These are phyloP conservation scores for Periophthalmus modestus DNA, from an alignment of 2,113 vertebrate genomes.

Conservation along the genomic window DNA sequence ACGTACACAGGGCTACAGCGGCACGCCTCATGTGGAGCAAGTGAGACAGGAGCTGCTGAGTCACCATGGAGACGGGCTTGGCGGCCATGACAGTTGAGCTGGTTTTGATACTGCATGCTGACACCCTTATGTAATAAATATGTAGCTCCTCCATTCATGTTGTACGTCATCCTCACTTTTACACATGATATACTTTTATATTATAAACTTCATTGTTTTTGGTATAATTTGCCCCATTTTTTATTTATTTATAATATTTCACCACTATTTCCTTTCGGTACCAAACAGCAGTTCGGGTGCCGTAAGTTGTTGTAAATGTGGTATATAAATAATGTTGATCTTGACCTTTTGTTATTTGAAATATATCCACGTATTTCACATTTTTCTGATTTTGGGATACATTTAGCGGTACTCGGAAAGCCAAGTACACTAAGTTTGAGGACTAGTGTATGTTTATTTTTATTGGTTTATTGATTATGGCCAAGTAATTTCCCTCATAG, in stretches of 20 bases:
- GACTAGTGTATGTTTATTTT: too few relatives aligned
- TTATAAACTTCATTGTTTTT: neutral
- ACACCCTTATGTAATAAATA: neutral
- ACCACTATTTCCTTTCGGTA: too few relatives aligned
- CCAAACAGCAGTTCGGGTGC: too few relatives aligned
- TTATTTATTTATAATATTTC: too few relatives aligned
- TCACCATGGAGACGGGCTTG: constrained; percentile 59
- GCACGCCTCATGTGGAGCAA: constrained; percentile 14
- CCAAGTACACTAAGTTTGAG: too few relatives aligned
- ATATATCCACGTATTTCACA: neutral
- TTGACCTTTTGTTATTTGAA: too few relatives aligned
- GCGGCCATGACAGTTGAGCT: constrained; percentile 42
- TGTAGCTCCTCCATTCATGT: neutral
- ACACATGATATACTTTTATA: neutral
- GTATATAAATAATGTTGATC: too few relatives aligned
- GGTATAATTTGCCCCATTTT: too few relatives aligned
- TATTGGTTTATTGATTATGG: too few relatives aligned
- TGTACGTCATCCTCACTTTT: neutral
- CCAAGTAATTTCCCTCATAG: too few relatives aligned
- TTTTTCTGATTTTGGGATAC: too few relatives aligned
- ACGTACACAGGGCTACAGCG: neutral
- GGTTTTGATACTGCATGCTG: constrained; percentile 7
- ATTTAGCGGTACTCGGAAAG: neutral
- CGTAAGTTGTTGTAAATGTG: too few relatives aligned
- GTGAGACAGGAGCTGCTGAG: constrained; percentile 62